Base-by-base conservation (phyloP, 2,888 invertebrate species). In the Gymnosoma rotundatum region DNA sequence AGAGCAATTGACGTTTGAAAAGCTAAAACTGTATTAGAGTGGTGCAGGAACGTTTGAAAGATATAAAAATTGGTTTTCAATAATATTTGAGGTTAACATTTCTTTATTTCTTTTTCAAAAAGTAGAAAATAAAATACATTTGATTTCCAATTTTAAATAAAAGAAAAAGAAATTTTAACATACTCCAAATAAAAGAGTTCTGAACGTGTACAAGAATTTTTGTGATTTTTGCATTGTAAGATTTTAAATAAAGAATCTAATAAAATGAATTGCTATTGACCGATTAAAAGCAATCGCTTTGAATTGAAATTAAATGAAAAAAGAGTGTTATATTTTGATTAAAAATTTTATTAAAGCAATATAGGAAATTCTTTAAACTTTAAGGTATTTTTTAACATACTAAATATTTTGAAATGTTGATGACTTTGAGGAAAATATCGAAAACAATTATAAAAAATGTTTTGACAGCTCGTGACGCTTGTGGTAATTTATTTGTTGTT, bases 21-120 rank as follows among this genome's bases (percentile, higher is more conserved):
- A 60, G 14, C 25, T 60, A 9, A 66, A 79, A 79, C 73, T 79
- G 73, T 21, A 79, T 79, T 79, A 60, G 64, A 76, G n/a, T 36
- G 32, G 1, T 36, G 36, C 64, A 21, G 21, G 8, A 45, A 20
- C 42, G 32, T 32, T 64, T 54, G 16, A 74, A 54, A 56, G 54
- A n/a, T n/a, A 64, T 45, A 32, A 36, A 79, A 79, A 79, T 79
- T 79, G 78, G 50, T 64, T 72, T 79, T 54, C 64, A 54, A 79
- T 72, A 54, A 36, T 50, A 79, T 58, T 38, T 79, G 64, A 58
- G 56, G 70, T 63, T 63, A n/a, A 64, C 70, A 70, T 38, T 25
- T 52, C 38, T 48, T 1, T 48, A 25, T 10, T 48, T 60, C 48
- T 66, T 7, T 18, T 45, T 38, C 20, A 56, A 25, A 42, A n/a